phyloP scores from a whole-genome alignment of 2,888 invertebrate species.

The Tiphia femorata region DNA sequence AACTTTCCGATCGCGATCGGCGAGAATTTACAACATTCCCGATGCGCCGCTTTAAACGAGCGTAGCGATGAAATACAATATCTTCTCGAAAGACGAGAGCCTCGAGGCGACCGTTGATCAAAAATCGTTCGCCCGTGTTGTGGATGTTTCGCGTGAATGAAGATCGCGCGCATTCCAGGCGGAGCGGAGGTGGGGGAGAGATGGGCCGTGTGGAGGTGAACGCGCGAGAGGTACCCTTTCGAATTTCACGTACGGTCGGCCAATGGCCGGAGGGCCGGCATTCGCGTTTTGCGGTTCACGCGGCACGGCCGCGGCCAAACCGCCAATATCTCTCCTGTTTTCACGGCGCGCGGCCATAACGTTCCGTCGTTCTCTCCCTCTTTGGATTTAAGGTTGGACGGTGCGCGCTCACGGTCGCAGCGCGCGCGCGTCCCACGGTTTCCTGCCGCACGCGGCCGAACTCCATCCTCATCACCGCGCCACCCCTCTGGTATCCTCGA shows the following conservation, averaged over 20 bases:
- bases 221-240: not conserved
- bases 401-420: not conserved
- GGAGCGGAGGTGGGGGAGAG: not conserved
- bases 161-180: not conserved
- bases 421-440: no score
- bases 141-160: not conserved
- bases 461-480: no score
- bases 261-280: not conserved
- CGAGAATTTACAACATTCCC: no score
- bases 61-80: no score
- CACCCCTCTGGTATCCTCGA: constrained; percentile 12
- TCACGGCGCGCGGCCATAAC: constrained; percentile 17
- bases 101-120: no score
- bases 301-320: not conserved
- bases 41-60: no score
- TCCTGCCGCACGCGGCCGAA: no score
- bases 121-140: no score
- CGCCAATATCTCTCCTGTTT: constrained; percentile 22
- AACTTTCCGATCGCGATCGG: no score
- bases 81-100: no score
- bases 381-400: constrained; percentile 21
- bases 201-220: no score
- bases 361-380: constrained; percentile 2
- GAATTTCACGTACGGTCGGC: not conserved
- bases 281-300: constrained; percentile 3